Evolutionary conservation across 2,888 invertebrate species (phyloP).

Genomic region (Eupithecia insigniata): DNA sequence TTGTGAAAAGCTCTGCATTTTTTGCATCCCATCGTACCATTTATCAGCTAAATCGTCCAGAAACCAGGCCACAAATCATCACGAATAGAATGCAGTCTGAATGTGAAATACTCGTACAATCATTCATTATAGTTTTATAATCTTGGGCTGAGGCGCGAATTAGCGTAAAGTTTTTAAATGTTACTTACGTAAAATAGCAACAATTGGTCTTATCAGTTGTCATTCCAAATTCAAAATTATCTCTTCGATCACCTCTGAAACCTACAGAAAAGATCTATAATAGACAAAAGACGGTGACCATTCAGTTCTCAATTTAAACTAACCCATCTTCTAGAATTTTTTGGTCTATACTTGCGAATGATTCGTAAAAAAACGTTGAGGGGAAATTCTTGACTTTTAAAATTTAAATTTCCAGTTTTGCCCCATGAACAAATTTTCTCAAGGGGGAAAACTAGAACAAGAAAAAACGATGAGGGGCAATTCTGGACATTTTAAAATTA

Average conservation of each 20-base stretch:
- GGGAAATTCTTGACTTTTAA: too few species aligned
- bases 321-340: background rate
- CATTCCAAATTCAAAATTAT: background rate
- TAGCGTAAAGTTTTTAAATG: too few species aligned
- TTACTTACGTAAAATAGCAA: background rate
- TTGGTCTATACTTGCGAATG: background rate
- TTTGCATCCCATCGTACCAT: conserved; percentile 5
- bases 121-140: background rate
- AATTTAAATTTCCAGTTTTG: too few species aligned
- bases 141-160: background rate
- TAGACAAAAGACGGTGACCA: background rate
- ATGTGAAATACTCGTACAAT: conserved; percentile 10
- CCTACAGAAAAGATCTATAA: background rate
- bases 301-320: background rate
- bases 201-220: background rate
- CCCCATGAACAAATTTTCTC: too few species aligned
- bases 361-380: background rate
- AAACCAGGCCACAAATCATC: conserved; percentile 12
- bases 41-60: conserved; percentile 18
- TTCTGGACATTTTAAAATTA: too few species aligned
- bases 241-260: background rate
- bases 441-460: too few species aligned
- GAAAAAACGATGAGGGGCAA: too few species aligned
- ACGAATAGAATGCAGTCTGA: conserved; percentile 3
- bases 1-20: conserved; percentile 9